Percentiles rank a stretch among this genome's conserved stretches.
These are phyloP conservation scores for Venusia cambrica DNA, from an alignment of 2,888 invertebrate species.

Conservation along the genomic window DNA sequence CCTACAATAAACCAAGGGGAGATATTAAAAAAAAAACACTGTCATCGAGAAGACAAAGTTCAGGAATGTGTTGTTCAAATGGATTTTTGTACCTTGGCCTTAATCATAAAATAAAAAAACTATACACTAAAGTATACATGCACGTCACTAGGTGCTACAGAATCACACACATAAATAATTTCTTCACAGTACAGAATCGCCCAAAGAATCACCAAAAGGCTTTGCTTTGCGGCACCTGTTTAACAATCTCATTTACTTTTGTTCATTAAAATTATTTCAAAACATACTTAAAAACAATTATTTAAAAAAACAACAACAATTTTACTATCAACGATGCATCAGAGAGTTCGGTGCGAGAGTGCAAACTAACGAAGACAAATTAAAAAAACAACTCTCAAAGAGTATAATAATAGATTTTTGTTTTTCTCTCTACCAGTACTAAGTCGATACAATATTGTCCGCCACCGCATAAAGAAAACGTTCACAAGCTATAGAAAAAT, in stretches of 20 bases:
- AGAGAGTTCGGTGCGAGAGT: conserved; percentile 34
- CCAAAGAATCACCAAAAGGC: conserved; percentile 1
- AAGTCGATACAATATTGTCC: neutral
- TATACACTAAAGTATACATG: conserved; percentile 62
- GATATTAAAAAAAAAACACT: too few relatives aligned
- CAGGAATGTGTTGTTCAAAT: conserved; percentile 19
- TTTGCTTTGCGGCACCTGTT: conserved; percentile 18
- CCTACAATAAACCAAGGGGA: conserved; percentile 22
- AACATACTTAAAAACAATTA: conserved; percentile 67
- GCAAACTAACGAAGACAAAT: conserved; percentile 3
- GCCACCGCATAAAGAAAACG: neutral
- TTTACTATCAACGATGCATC: conserved; percentile 39
- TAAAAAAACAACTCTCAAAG: too few relatives aligned
- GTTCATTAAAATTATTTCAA: conserved; percentile 54
- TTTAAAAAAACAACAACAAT: conserved; percentile 73
- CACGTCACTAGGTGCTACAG: conserved; percentile 50
- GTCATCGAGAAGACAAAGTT: conserved; percentile 8
- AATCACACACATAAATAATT: conserved; percentile 80
- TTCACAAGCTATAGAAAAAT: conserved; percentile 2
- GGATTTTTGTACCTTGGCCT: conserved; percentile 24
- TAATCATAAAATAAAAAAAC: conserved; percentile 44
- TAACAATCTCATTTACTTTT: conserved; percentile 69
- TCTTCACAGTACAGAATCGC: conserved; percentile 53
- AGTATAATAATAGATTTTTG: neutral
- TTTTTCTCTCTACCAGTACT: too few relatives aligned